Percentiles rank a stretch among this genome's conserved stretches.
Evolutionary conservation across 1,140 invertebrate genomes (phyloP).

Genomic region (Latrodectus geometricus): DNA sequence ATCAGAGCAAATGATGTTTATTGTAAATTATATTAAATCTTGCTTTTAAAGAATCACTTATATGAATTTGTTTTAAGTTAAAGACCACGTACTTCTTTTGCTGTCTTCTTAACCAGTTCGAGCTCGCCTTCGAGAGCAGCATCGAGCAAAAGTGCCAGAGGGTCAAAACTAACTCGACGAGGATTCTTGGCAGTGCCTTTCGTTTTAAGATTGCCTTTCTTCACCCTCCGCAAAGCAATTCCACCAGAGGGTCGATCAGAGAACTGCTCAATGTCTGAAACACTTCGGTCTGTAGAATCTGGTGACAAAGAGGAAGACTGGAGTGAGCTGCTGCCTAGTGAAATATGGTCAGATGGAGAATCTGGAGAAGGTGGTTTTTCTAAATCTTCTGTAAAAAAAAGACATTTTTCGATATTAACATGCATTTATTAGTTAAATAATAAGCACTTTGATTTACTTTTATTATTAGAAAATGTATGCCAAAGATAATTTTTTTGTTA

Average conservation of each 20-base stretch:
- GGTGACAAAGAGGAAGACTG: constrained; percentile 40
- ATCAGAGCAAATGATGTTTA: too few relatives aligned
- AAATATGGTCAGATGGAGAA: constrained; percentile 12
- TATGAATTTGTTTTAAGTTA: too few relatives aligned
- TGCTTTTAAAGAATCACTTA: too few relatives aligned
- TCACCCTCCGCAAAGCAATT: constrained; percentile 68
- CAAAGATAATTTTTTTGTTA: too few relatives aligned
- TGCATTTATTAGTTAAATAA: too few relatives aligned
- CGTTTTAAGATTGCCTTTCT: constrained; percentile 80
- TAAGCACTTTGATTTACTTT: too few relatives aligned
- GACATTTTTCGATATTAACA: neutral
- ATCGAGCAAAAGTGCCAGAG: constrained; percentile 90
- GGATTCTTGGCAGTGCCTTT: constrained; percentile 65
- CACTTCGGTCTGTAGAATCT: constrained; percentile 42
- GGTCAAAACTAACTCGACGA: constrained; percentile 95
- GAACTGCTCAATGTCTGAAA: constrained; percentile 39
- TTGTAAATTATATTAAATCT: too few relatives aligned
- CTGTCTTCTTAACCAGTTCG: constrained; percentile 95
- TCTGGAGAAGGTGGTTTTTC: constrained; percentile 45
- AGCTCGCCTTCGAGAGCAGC: constrained; percentile 98
- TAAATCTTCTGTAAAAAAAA: constrained; percentile 38
- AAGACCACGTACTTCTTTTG: constrained; percentile 80
- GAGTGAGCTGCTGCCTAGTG: neutral
- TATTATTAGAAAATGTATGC: too few relatives aligned
- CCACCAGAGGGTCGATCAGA: constrained; percentile 10